Conservation (phyloP, 1,140 invertebrate genomes). For the Triops longicaudatus region DNA sequence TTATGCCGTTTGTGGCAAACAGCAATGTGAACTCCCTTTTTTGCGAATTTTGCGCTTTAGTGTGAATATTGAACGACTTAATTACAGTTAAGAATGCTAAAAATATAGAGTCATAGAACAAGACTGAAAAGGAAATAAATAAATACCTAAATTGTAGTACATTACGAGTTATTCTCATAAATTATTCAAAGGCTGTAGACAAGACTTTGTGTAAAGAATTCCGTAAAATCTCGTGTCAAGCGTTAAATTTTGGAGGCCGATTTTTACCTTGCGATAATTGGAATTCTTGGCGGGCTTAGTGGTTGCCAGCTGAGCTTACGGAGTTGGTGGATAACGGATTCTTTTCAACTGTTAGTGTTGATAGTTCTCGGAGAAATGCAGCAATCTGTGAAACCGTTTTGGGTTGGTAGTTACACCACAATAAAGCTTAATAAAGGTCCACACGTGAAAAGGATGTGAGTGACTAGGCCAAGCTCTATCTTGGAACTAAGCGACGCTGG, state of each 20-base stretch:
- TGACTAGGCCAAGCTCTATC: neutral
- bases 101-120: too few species aligned
- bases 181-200: too few species aligned
- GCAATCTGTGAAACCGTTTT: neutral
- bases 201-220: too few species aligned
- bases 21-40: too few species aligned
- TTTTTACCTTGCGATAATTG: constrained; percentile 8
- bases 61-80: too few species aligned
- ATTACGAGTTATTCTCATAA: too few species aligned
- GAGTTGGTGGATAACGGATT: neutral
- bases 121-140: too few species aligned
- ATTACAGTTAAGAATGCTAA: too few species aligned
- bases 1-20: too few species aligned
- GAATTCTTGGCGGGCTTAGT: neutral
- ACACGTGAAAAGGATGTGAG: neutral
- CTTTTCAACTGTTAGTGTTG: neutral
- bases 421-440: neutral
- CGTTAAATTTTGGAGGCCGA: neutral
- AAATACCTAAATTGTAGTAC: too few species aligned
- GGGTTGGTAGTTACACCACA: neutral
- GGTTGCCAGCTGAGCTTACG: neutral
- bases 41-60: too few species aligned
- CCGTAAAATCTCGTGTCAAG: too few species aligned
- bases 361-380: neutral
- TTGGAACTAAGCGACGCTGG: neutral